These are phyloP conservation scores for Leucophenga maculata DNA, from an alignment of 2,888 invertebrate genomes.

Conservation along the genomic window DNA sequence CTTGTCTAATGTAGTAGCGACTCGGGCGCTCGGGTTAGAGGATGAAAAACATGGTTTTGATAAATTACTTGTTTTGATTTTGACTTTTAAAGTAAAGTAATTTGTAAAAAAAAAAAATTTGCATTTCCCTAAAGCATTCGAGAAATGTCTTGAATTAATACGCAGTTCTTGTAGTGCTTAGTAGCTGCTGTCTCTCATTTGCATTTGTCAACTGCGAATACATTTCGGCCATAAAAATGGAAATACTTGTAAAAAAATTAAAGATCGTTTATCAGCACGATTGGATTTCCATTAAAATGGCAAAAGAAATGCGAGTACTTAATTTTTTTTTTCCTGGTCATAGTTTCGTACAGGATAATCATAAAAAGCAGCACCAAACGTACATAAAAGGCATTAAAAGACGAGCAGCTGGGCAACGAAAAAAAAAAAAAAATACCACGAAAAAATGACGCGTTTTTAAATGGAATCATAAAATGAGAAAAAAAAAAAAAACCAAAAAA, in stretches of 20 bases:
- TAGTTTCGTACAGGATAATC: not conserved
- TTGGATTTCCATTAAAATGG: constrained; percentile 14
- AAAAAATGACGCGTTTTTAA: not conserved
- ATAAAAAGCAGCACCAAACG: not conserved
- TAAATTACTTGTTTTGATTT: constrained; percentile 30
- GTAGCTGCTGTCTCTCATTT: not conserved
- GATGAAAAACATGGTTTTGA: not conserved
- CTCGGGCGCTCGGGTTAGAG: not conserved
- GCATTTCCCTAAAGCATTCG: not conserved
- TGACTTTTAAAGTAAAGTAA: constrained; percentile 6
- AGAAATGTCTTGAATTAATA: not conserved
- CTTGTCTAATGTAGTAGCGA: not conserved
- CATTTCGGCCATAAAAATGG: not conserved
- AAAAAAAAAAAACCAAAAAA: not conserved
- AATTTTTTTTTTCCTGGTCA: not conserved
- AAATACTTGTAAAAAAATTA: not conserved
- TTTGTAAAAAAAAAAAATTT: not conserved
- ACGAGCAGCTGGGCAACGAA: not conserved
- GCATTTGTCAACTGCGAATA: constrained; percentile 1
- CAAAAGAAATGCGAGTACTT: not conserved
- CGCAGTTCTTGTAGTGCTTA: not conserved
- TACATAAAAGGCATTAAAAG: not conserved
- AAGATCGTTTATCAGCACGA: constrained; percentile 1
- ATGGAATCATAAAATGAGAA: not conserved
- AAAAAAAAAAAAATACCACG: not conserved